Percentiles rank a stretch among this genome's conserved stretches.
phyloP scores from a whole-genome alignment of 2,888 invertebrate genomes.

The Limnephilus rhombicus region DNA sequence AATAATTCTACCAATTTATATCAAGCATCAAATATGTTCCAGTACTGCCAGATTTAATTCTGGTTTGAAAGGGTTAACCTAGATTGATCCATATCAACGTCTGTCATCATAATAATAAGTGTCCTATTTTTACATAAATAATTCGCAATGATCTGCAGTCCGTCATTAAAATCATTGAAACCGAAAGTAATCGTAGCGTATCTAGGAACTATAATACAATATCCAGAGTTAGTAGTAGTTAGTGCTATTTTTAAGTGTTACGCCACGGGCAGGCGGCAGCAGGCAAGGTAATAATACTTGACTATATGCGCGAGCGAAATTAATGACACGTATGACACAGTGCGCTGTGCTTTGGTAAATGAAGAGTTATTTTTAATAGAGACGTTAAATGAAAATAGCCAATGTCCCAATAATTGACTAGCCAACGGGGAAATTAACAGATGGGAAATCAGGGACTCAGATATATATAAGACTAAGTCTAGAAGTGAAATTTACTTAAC shows the following conservation, averaged over 20 bases:
- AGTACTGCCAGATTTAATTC: no score
- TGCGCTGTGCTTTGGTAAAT: constrained; percentile 12
- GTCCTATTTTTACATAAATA: background rate
- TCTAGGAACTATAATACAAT: background rate
- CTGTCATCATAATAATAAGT: background rate
- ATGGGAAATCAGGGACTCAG: background rate
- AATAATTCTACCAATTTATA: no score
- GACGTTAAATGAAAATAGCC: background rate
- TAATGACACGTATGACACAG: background rate
- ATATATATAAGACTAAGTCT: background rate
- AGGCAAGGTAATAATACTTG: background rate
- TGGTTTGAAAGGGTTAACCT: no score
- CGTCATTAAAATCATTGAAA: constrained; percentile 5
- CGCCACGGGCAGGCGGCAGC: background rate
- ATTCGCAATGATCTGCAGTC: background rate
- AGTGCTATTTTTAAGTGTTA: background rate
- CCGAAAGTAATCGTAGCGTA: background rate
- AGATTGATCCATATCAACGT: background rate
- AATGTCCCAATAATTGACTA: background rate
- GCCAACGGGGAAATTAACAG: background rate
- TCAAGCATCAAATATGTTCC: no score
- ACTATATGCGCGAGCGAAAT: background rate
- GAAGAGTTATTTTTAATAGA: constrained; percentile 14
- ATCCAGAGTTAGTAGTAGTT: background rate
- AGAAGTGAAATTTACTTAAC: background rate